Evolutionary conservation across 2,113 vertebrate genomes (phyloP).

Genomic region (Lycocorax pyrrhopterus): DNA sequence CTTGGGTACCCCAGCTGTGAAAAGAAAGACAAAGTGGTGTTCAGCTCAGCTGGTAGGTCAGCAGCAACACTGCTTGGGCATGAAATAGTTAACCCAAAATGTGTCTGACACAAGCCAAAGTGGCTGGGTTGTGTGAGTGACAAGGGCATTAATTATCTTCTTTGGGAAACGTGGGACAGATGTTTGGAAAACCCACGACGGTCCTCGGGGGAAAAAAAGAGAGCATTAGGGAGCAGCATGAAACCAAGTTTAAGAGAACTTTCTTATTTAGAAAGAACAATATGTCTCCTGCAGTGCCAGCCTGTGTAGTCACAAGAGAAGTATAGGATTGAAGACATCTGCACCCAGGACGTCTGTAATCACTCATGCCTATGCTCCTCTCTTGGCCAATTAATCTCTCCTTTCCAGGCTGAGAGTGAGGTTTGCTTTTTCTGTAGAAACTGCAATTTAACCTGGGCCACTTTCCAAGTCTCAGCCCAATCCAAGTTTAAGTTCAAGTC

Average conservation of each 20-base stretch:
- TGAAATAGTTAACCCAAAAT: slow-evolving; percentile 38
- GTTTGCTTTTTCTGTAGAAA: neutral
- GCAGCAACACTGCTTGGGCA: neutral
- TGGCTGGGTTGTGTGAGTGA: slow-evolving; percentile 27
- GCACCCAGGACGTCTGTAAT: neutral
- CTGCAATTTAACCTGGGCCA: neutral
- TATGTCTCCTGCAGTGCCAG: neutral
- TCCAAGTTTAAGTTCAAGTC: neutral
- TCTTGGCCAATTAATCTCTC: neutral
- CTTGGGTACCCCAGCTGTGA: slow-evolving; percentile 97
- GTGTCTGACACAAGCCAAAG: slow-evolving; percentile 7
- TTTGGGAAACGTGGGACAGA: slow-evolving; percentile 53
- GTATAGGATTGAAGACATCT: neutral
- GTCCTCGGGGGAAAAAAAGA: neutral
- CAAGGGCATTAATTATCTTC: slow-evolving; percentile 61
- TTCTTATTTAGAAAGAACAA: neutral
- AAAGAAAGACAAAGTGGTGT: slow-evolving; percentile 38
- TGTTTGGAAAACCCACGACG: slow-evolving; percentile 35
- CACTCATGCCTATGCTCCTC: neutral
- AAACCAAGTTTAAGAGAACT: slow-evolving; percentile 13
- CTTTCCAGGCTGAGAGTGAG: neutral
- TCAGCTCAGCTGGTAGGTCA: neutral
- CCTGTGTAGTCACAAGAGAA: neutral
- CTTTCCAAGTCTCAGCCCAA: neutral
- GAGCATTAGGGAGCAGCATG: neutral